phyloP scores from a whole-genome alignment of 2,113 vertebrate genomes.

The Callospermophilus lateralis region DNA sequence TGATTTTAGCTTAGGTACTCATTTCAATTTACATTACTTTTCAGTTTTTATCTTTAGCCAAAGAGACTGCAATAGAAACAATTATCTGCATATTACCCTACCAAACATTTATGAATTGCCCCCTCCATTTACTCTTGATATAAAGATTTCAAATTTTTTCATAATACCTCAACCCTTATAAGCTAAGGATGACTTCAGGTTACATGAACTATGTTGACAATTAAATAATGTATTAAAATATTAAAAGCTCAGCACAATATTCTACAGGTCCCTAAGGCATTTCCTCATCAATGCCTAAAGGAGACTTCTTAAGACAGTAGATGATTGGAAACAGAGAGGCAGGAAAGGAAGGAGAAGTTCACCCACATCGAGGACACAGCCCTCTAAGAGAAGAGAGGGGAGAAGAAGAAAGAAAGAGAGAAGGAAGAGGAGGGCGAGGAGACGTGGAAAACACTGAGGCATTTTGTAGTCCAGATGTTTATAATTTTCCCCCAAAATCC shows the following conservation, averaged over 20 bases:
- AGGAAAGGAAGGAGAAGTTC: no score
- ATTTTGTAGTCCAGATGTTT: not conserved
- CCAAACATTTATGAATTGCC: not conserved
- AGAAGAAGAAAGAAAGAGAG: not conserved
- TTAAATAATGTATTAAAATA: conserved; percentile 77
- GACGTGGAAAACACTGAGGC: rapidly evolving
- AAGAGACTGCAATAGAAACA: not conserved
- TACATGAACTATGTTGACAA: conserved; percentile 69
- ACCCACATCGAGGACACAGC: rapidly evolving
- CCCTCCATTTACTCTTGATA: not conserved
- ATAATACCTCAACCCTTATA: not conserved
- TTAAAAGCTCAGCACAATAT: conserved; percentile 74
- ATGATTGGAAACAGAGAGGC: not conserved
- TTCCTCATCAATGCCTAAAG: conserved; percentile 30
- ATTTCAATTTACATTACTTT: not conserved
- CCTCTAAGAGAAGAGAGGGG: not conserved
- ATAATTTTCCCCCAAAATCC: not conserved
- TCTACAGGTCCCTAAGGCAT: conserved; percentile 74
- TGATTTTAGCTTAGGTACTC: not conserved
- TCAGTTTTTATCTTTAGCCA: not conserved
- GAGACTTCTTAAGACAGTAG: no score
- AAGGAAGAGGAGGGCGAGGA: not conserved
- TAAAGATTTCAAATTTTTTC: not conserved
- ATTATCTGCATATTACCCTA: not conserved
- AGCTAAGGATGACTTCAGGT: conserved; percentile 69